Percentiles rank a stretch among this genome's conserved stretches.
Conservation (phyloP, 2,797 vertebrate genomes). For the Heterohyrax brucei region DNA sequence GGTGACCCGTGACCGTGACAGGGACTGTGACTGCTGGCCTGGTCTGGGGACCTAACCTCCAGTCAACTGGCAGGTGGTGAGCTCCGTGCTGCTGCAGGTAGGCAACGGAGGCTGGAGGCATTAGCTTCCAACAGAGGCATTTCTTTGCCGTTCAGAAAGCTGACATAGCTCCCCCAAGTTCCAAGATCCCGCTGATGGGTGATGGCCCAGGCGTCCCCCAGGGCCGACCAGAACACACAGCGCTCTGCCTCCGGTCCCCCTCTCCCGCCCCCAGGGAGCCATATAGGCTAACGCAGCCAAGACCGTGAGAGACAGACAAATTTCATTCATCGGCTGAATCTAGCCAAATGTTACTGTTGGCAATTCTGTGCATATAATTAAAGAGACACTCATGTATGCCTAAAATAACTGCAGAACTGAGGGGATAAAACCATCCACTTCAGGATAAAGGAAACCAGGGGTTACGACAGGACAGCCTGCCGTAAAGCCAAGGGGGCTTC, state of each 20-base stretch:
- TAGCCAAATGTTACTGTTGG: slow-evolving; percentile 72
- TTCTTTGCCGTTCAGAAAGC: slow-evolving; percentile 50
- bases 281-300: not conserved
- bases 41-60: slow-evolving; percentile 20
- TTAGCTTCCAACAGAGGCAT: not conserved
- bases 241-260: not conserved
- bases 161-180: not conserved
- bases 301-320: slow-evolving; percentile 61
- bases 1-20: not conserved
- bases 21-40: not conserved
- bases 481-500: not conserved
- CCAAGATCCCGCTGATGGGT: not conserved
- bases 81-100: not conserved
- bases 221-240: slow-evolving; percentile 27
- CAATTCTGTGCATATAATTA: slow-evolving; percentile 67
- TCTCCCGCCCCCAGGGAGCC: not conserved
- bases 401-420: slow-evolving; percentile 62
- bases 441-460: slow-evolving; percentile 12
- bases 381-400: slow-evolving; percentile 71
- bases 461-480: not conserved
- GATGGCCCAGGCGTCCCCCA: slow-evolving; percentile 10
- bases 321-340: slow-evolving; percentile 71
- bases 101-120: not conserved
- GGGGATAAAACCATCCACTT: slow-evolving; percentile 65
- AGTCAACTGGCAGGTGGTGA: not conserved